phyloP scores from a whole-genome alignment of 2,888 invertebrate species.

The Leptura quadrifasciata region DNA sequence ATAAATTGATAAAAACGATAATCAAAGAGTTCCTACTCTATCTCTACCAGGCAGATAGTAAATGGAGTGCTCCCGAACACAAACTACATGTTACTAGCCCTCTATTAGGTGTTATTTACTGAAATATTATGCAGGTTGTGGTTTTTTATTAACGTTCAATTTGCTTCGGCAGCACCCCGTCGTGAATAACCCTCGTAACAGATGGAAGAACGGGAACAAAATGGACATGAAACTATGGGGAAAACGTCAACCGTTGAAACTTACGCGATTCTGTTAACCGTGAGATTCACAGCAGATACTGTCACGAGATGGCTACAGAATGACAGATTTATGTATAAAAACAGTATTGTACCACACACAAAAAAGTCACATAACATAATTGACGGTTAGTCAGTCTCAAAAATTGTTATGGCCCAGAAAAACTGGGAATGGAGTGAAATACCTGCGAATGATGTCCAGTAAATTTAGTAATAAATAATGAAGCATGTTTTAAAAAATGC shows the following conservation, averaged over 20 bases:
- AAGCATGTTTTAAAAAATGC: no score
- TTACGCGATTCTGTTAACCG: slow-evolving; percentile 95
- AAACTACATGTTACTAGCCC: not conserved
- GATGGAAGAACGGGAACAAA: slow-evolving; percentile 37
- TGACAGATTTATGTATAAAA: slow-evolving; percentile 58
- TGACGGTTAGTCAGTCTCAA: slow-evolving; percentile 17
- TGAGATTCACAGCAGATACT: slow-evolving; percentile 93
- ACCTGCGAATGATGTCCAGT: not conserved
- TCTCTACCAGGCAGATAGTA: slow-evolving; percentile 27
- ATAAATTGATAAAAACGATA: no score
- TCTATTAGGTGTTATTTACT: not conserved
- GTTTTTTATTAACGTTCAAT: not conserved
- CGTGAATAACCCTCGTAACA: slow-evolving; percentile 31
- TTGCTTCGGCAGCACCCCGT: slow-evolving; percentile 12
- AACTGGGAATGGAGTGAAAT: not conserved
- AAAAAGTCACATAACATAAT: not conserved
- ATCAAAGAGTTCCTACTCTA: not conserved
- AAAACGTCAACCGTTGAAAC: slow-evolving; percentile 73
- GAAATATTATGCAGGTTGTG: not conserved
- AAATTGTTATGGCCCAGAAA: not conserved
- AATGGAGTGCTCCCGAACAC: slow-evolving; percentile 1
- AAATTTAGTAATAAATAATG: no score
- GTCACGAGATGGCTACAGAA: slow-evolving; percentile 93
- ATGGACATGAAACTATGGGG: slow-evolving; percentile 58
- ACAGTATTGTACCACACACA: slow-evolving; percentile 19